A percentile compares a stretch with the other conserved stretches of the same genome.
Evolutionary conservation across 1,140 invertebrate genomes (phyloP).

Genomic region (Papilio polytes): DNA sequence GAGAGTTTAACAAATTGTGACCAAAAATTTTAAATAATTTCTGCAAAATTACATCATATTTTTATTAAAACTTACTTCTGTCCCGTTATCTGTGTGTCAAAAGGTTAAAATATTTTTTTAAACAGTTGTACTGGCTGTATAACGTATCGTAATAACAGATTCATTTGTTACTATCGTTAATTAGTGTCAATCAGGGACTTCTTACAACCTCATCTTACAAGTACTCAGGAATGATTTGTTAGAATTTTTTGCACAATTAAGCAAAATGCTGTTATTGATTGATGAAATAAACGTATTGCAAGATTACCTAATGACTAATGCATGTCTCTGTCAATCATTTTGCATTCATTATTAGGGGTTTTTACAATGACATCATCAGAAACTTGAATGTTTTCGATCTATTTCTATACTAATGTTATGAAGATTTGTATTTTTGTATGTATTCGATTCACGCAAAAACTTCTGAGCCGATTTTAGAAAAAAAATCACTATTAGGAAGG

Average conservation of each 20-base stretch:
- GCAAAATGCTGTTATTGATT: no score
- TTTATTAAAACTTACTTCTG: not conserved
- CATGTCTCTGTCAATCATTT: not conserved
- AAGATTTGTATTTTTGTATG: no score
- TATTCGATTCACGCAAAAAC: no score
- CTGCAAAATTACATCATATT: not conserved
- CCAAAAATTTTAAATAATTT: not conserved
- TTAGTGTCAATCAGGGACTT: conserved; percentile 42
- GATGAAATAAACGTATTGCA: no score
- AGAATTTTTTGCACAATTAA: conserved; percentile 2
- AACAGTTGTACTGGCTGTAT: not conserved
- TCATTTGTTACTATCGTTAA: conserved; percentile 45
- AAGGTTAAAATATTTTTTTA: not conserved
- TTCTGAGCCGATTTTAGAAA: no score
- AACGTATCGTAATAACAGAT: conserved; percentile 43
- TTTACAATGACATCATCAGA: conserved; percentile 30
- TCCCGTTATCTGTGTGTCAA: not conserved
- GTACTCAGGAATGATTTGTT: conserved; percentile 28
- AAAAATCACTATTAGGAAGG: no score
- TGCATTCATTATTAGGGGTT: not conserved
- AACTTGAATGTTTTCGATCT: not conserved
- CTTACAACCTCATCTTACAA: not conserved
- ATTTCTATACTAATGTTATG: not conserved
- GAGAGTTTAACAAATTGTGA: no score
- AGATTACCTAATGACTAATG: not conserved